Percentiles rank a stretch among this genome's conserved stretches.
Conservation (phyloP, 2,113 vertebrate species). For the Probosciger aterrimus region DNA sequence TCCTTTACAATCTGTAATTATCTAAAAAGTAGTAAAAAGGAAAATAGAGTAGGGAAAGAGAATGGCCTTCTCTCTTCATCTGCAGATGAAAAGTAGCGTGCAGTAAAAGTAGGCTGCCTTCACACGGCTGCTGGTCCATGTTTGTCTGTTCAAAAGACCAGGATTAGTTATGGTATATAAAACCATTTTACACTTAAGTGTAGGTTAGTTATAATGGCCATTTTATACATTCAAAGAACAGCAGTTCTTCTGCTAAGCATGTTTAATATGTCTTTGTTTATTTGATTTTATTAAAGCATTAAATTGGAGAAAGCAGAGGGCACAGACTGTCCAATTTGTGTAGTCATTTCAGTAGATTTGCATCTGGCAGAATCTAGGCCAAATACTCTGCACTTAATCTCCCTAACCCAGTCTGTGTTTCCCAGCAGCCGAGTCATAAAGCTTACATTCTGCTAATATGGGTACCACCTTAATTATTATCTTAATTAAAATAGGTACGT, state of each 20-base stretch:
- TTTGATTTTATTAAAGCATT: neutral
- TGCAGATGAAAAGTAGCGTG: neutral
- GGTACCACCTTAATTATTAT: neutral
- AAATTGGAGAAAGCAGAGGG: neutral
- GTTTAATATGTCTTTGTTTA: neutral
- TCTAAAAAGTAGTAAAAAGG: neutral
- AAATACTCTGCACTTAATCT: neutral
- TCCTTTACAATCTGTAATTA: neutral
- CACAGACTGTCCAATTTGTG: neutral
- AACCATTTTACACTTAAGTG: neutral
- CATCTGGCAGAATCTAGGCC: constrained; percentile 23
- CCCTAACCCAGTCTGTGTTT: neutral
- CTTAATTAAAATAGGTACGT: neutral
- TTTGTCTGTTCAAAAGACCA: neutral
- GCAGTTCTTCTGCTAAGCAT: neutral
- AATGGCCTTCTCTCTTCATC: neutral
- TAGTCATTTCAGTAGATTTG: neutral
- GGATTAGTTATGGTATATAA: neutral
- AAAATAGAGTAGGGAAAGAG: neutral
- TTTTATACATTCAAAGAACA: neutral
- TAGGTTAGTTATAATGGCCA: neutral
- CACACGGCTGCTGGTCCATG: accelerated
- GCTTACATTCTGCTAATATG: neutral
- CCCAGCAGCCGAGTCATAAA: neutral
- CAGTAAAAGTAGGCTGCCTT: neutral